These are phyloP conservation scores for Seriola dumerili DNA, from an alignment of 2,113 vertebrate species.

Conservation along the genomic window DNA sequence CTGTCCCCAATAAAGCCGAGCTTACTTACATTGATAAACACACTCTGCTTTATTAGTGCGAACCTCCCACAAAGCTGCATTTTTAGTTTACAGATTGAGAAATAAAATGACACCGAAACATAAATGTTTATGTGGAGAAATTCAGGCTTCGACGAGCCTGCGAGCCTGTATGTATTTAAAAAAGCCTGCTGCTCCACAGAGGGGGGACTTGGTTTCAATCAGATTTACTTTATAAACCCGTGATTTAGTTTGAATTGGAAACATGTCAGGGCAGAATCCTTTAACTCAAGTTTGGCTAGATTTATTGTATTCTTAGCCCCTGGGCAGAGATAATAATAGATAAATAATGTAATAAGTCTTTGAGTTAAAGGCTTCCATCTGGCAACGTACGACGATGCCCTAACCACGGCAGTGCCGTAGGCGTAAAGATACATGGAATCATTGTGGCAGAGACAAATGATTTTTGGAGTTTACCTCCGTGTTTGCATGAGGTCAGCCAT, in stretches of 20 bases:
- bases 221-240: conserved; percentile 39
- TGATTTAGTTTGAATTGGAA: conserved; percentile 73
- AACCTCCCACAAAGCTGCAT: conserved; percentile 62
- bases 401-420: conserved; percentile 18
- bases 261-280: conserved; percentile 68
- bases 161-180: conserved; percentile 19
- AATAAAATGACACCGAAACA: conserved; percentile 67
- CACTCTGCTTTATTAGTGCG: conserved; percentile 60
- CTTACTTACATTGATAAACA: conserved; percentile 66
- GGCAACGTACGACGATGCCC: conserved; percentile 30
- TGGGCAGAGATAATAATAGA: conserved; percentile 63
- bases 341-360: conserved; percentile 70
- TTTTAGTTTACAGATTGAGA: conserved; percentile 66
- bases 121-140: conserved; percentile 74
- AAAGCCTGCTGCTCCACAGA: conserved; percentile 10
- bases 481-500: conserved; percentile 47
- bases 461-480: conserved; percentile 54
- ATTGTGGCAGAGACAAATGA: conserved; percentile 63
- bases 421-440: conserved; percentile 30
- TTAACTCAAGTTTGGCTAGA: conserved; percentile 58
- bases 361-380: conserved; percentile 73
- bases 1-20: conserved; percentile 46
- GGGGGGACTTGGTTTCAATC: conserved; percentile 43
- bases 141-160: conserved; percentile 42
- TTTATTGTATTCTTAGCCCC: conserved; percentile 60